These are phyloP conservation scores for Cichlasoma orientale DNA, from an alignment of 2,797 vertebrate genomes.

Conservation along the genomic window DNA sequence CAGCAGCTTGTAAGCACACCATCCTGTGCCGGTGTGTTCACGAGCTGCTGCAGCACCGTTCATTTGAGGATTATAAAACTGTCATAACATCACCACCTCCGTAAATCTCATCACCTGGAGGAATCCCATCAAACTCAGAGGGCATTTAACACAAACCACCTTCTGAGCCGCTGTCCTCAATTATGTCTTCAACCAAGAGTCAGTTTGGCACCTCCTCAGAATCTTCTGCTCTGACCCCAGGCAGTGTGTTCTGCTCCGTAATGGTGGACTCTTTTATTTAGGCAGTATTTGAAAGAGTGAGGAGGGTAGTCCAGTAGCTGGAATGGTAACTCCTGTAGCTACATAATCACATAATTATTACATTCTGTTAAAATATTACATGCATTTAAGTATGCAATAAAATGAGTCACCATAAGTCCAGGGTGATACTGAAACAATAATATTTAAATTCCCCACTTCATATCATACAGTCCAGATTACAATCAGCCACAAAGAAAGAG, in stretches of 20 bases:
- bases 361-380: neutral
- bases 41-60: neutral
- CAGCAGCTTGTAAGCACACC: neutral
- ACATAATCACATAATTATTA: neutral
- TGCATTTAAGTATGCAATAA: conserved; percentile 9
- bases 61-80: neutral
- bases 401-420: neutral
- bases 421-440: conserved; percentile 5
- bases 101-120: conserved; percentile 18
- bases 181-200: neutral
- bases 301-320: neutral
- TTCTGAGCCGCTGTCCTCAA: neutral
- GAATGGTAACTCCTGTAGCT: neutral
- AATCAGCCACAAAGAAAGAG: neutral
- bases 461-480: neutral
- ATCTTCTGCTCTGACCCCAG: neutral
- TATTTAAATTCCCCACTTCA: conserved; percentile 4
- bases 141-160: neutral
- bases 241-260: neutral
- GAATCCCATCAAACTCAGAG: neutral
- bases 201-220: neutral
- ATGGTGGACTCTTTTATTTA: conserved; percentile 1
- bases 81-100: neutral
- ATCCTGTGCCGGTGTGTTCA: neutral
- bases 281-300: neutral